Evolutionary conservation across 2,888 invertebrate genomes (phyloP).

Genomic region (Dione juno): DNA sequence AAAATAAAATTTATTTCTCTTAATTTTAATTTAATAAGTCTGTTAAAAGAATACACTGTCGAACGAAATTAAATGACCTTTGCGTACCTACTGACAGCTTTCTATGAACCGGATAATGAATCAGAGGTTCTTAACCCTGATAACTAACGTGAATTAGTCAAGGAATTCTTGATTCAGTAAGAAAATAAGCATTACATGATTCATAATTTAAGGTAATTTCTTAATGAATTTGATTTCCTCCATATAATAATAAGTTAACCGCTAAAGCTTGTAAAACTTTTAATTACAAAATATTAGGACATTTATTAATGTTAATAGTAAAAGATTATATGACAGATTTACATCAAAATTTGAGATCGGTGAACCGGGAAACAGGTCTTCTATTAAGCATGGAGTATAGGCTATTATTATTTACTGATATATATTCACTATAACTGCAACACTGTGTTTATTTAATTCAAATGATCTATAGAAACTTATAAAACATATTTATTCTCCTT

Average conservation of each 20-base stretch:
- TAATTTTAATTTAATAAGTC: background rate
- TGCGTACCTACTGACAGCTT: slow-evolving; percentile 12
- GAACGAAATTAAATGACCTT: slow-evolving; percentile 3
- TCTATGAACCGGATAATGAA: slow-evolving; percentile 32
- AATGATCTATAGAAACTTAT: background rate
- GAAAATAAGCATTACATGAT: background rate
- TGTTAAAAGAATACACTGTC: slow-evolving; percentile 2
- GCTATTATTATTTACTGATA: too few relatives aligned
- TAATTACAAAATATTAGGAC: too few relatives aligned
- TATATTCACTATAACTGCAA: too few relatives aligned
- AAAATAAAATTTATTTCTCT: background rate
- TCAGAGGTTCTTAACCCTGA: slow-evolving; percentile 32
- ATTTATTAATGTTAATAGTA: too few relatives aligned
- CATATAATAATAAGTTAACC: background rate
- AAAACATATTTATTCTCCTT: background rate
- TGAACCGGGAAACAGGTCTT: too few relatives aligned
- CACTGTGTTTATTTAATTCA: too few relatives aligned
- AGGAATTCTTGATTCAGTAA: background rate
- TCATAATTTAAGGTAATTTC: background rate
- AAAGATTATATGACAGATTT: too few relatives aligned
- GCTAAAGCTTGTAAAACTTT: too few relatives aligned
- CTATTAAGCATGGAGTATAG: too few relatives aligned
- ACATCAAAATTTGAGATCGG: too few relatives aligned
- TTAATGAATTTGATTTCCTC: background rate
- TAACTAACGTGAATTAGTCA: slow-evolving; percentile 15